Percentiles rank a stretch among this genome's conserved stretches.
These are phyloP conservation scores for Gyps fulvus DNA, from an alignment of 2,113 vertebrate species.

Conservation along the genomic window DNA sequence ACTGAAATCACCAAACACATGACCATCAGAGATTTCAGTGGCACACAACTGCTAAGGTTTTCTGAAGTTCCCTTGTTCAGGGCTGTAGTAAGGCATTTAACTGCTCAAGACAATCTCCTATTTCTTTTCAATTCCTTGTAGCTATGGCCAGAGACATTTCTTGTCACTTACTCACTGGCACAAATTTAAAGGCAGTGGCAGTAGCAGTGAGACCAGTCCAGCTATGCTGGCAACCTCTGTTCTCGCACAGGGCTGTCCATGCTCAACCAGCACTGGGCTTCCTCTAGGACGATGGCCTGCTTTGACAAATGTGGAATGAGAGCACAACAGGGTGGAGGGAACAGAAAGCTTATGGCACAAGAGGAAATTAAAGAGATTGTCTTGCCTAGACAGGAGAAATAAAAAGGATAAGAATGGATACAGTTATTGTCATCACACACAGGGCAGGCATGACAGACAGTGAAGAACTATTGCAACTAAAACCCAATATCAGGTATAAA, in stretches of 20 bases:
- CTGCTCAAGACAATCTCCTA: background rate
- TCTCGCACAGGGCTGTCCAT: background rate
- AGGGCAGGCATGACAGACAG: background rate
- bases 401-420: background rate
- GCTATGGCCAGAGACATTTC: background rate
- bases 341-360: background rate
- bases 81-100: background rate
- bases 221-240: accelerated
- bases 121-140: background rate
- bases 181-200: background rate
- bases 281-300: background rate
- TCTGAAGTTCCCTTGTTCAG: background rate
- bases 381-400: background rate
- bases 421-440: background rate
- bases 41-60: background rate
- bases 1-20: background rate
- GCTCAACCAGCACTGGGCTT: background rate
- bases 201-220: background rate
- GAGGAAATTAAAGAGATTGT: background rate
- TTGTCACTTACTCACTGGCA: background rate
- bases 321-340: background rate
- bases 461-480: background rate
- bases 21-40: background rate
- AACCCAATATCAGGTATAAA: background rate
- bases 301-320: background rate